Conservation (phyloP, 2,888 invertebrate genomes). For the Melanchra persicariae region DNA sequence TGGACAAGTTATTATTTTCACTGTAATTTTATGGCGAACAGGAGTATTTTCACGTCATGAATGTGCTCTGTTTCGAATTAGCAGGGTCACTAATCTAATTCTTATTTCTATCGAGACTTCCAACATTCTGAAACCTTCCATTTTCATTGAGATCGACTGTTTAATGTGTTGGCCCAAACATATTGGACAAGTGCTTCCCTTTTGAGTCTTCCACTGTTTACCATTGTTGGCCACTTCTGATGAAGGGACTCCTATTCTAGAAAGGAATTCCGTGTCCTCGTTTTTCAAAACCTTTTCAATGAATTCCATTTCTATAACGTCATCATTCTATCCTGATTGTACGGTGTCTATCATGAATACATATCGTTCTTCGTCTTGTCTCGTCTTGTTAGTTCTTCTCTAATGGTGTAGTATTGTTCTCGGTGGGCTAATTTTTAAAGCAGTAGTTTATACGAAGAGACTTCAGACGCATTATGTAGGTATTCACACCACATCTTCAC, state of each 20-base stretch:
- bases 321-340: constrained; percentile 69
- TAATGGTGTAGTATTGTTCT: constrained; percentile 73
- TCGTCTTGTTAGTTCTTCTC: constrained; percentile 76
- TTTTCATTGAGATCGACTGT: constrained; percentile 29
- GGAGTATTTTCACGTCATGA: constrained; percentile 10
- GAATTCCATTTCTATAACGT: not conserved
- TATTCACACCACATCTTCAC: constrained; percentile 61
- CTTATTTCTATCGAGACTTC: constrained; percentile 23
- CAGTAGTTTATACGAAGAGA: constrained; percentile 63
- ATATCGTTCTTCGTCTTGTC: constrained; percentile 86
- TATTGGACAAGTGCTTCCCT: constrained; percentile 30
- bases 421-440: constrained; percentile 71
- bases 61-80: constrained; percentile 12
- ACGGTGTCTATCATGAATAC: constrained; percentile 81
- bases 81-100: constrained; percentile 22
- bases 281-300: constrained; percentile 22
- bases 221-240: constrained; percentile 27
- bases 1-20: constrained; percentile 27
- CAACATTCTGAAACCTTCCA: constrained; percentile 18
- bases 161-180: constrained; percentile 10
- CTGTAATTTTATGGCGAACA: constrained; percentile 21
- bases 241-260: constrained; percentile 21
- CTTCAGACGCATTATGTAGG: constrained; percentile 53
- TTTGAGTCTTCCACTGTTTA: constrained; percentile 51
- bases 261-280: constrained; percentile 3